Percentiles rank a stretch among this genome's conserved stretches.
Evolutionary conservation across 2,888 invertebrate genomes (phyloP).

Genomic region (Atethmia centrago): DNA sequence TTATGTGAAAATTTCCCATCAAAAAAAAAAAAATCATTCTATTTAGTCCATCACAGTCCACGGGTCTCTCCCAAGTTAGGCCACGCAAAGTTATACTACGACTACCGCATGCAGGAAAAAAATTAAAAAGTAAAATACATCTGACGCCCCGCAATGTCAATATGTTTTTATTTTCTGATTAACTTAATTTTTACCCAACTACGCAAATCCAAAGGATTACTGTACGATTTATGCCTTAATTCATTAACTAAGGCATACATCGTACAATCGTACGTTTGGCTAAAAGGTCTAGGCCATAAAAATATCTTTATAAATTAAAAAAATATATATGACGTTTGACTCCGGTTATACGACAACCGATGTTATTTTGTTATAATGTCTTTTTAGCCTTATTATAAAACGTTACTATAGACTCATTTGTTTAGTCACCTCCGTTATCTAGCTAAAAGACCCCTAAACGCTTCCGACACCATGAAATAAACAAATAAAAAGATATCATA

Average conservation of each 20-base stretch:
- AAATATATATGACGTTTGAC: too few species aligned
- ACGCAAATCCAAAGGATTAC: not conserved
- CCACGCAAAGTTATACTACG: not conserved
- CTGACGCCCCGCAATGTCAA: not conserved
- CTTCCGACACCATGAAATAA: not conserved
- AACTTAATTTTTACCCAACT: not conserved
- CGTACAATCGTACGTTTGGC: too few species aligned
- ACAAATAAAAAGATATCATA: slow-evolving; percentile 29
- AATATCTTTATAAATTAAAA: too few species aligned
- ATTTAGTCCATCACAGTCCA: not conserved
- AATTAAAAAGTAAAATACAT: too few species aligned
- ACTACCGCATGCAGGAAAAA: not conserved
- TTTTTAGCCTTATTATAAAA: not conserved
- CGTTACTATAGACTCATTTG: not conserved
- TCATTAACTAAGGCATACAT: too few species aligned
- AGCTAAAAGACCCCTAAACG: not conserved
- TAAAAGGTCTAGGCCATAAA: too few species aligned
- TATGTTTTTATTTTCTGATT: too few species aligned
- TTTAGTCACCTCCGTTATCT: not conserved
- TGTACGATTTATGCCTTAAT: not conserved
- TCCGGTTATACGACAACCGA: not conserved
- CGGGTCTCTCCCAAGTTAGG: too few species aligned
- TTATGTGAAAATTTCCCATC: too few species aligned
- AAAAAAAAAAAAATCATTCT: too few species aligned
- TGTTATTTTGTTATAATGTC: not conserved